Evolutionary conservation across 2,888 invertebrate genomes (phyloP).

Genomic region (Machimus rusticus): DNA sequence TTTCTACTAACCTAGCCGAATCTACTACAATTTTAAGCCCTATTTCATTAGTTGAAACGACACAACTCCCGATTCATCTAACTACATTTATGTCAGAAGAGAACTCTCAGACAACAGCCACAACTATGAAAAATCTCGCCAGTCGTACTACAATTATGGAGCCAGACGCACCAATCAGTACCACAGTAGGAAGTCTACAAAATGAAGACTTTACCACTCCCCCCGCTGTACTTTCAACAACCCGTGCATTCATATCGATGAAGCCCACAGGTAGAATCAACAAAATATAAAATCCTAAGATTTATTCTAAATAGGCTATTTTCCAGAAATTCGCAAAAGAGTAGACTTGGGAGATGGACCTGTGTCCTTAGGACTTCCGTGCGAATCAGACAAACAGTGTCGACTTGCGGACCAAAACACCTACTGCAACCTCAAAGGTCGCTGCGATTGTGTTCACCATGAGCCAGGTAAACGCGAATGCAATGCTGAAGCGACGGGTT

Average conservation of each 20-base stretch:
- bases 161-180: slow-evolving; percentile 59
- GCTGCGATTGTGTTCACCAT: slow-evolving; percentile 77
- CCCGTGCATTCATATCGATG: neutral
- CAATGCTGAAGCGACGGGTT: slow-evolving; percentile 77
- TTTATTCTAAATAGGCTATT: neutral
- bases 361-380: slow-evolving; percentile 80
- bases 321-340: slow-evolving; percentile 58
- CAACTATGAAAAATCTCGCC: slow-evolving; percentile 60
- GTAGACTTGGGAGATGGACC: slow-evolving; percentile 62
- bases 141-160: slow-evolving; percentile 65
- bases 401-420: slow-evolving; percentile 80
- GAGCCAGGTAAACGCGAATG: slow-evolving; percentile 70
- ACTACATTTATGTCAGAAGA: slow-evolving; percentile 42
- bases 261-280: slow-evolving; percentile 23
- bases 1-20: neutral
- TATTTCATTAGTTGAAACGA: neutral
- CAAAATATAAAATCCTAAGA: neutral
- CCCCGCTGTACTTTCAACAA: neutral
- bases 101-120: slow-evolving; percentile 58
- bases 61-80: slow-evolving; percentile 27
- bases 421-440: slow-evolving; percentile 67
- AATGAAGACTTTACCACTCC: slow-evolving; percentile 48
- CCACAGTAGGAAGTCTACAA: slow-evolving; percentile 53
- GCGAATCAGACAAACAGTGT: slow-evolving; percentile 80
- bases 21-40: neutral